Evolutionary conservation across 1,140 invertebrate species (phyloP).

Genomic region (Stegodyphus dumicola): DNA sequence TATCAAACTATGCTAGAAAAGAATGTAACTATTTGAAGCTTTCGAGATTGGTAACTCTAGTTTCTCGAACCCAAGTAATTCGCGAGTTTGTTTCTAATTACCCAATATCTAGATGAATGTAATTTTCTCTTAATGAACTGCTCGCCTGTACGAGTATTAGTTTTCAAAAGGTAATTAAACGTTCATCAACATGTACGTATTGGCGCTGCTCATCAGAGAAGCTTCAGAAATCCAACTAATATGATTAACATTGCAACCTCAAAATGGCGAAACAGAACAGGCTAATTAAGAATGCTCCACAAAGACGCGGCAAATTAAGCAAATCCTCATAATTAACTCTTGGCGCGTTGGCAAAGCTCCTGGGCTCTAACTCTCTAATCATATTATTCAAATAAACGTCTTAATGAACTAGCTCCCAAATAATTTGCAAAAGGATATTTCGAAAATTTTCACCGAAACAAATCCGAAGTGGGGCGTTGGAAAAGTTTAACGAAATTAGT

Average conservation of each 20-base stretch:
- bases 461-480: constrained; percentile 10
- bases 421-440: constrained; percentile 44
- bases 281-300: constrained; percentile 39
- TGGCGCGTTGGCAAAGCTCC: background rate
- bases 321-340: constrained; percentile 44
- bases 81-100: no score
- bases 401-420: constrained; percentile 34
- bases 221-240: constrained; percentile 17
- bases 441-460: constrained; percentile 8
- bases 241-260: constrained; percentile 41
- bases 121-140: no score
- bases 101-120: no score
- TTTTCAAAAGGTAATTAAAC: constrained; percentile 20
- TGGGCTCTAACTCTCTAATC: constrained; percentile 15
- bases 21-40: no score
- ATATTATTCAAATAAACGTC: constrained; percentile 55
- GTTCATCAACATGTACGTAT: constrained; percentile 37
- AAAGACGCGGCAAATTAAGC: constrained; percentile 50
- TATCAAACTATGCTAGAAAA: no score
- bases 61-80: no score
- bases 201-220: background rate
- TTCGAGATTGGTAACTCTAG: no score
- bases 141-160: no score
- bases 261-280: background rate
- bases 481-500: constrained; percentile 52